Percentiles rank a stretch among this genome's conserved stretches.
Conservation (phyloP, 2,888 invertebrate genomes). For the Drosophila colorata region DNA sequence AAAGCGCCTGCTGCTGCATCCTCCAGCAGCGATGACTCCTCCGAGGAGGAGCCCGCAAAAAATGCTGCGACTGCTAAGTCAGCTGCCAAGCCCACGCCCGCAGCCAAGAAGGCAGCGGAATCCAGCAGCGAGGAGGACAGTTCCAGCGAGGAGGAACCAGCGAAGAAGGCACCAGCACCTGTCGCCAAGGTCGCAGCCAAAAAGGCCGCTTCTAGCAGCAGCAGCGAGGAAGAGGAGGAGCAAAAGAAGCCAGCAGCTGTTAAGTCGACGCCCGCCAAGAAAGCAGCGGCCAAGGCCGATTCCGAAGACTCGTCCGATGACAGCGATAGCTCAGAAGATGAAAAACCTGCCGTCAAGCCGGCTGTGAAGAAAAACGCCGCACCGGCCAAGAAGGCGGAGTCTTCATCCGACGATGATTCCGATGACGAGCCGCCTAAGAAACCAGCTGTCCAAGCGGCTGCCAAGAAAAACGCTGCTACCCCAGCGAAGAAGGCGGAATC, state of each 20-base stretch:
- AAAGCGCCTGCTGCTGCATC: conserved; percentile 12
- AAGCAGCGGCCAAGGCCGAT: conserved; percentile 43
- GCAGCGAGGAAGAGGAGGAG: conserved; percentile 76
- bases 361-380: conserved; percentile 70
- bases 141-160: conserved; percentile 83
- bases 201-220: conserved; percentile 44
- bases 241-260: conserved; percentile 37
- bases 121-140: conserved; percentile 85
- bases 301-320: conserved; percentile 79
- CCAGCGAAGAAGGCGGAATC: conserved; percentile 79
- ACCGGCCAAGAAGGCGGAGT: conserved; percentile 78
- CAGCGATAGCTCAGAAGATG: conserved; percentile 67
- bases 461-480: conserved; percentile 69
- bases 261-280: conserved; percentile 35
- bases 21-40: conserved; percentile 55
- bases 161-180: conserved; percentile 31
- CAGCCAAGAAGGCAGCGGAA: conserved; percentile 60
- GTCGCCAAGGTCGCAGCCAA: conserved; percentile 22
- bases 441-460: conserved; percentile 71
- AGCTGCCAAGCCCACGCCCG: conserved; percentile 12
- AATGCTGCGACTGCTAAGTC: conserved; percentile 14
- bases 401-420: conserved; percentile 75
- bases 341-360: conserved; percentile 72
- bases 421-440: conserved; percentile 72
- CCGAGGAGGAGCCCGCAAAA: conserved; percentile 34